These are phyloP conservation scores for Psophia crepitans DNA, from an alignment of 2,113 vertebrate species.

Conservation along the genomic window DNA sequence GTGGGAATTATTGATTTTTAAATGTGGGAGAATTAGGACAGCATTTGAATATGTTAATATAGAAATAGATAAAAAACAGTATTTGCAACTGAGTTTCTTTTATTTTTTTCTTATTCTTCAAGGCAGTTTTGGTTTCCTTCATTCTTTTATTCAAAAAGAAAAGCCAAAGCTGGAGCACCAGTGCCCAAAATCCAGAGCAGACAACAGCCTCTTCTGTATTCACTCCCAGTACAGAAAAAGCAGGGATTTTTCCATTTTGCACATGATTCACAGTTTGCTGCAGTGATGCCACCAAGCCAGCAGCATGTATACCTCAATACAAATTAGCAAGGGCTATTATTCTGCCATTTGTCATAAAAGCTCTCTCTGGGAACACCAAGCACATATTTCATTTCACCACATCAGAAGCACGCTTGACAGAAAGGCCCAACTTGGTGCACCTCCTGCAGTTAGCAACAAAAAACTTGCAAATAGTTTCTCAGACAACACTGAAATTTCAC, in stretches of 20 bases:
- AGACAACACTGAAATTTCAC: background rate
- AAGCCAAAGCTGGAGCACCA: background rate
- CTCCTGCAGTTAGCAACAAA: background rate
- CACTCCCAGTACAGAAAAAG: background rate
- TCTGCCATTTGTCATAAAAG: background rate
- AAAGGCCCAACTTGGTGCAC: background rate
- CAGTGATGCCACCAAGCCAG: background rate
- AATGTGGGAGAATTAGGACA: background rate
- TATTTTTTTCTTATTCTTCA: background rate
- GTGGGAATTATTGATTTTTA: background rate
- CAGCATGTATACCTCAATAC: background rate
- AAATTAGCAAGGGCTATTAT: slow-evolving; percentile 8
- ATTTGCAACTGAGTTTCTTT: background rate
- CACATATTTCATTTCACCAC: background rate
- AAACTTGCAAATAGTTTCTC: background rate
- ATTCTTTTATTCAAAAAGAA: background rate
- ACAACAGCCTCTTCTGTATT: background rate
- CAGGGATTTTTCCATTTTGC: slow-evolving; percentile 1
- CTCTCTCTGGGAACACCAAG: background rate
- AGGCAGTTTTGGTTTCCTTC: background rate
- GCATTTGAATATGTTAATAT: background rate
- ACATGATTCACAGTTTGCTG: background rate
- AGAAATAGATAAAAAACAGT: background rate
- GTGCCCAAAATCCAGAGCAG: background rate
- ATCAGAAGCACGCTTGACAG: background rate